Conservation (phyloP, 2,888 invertebrate species). For the Galeopsomyia nigrocyanea region DNA sequence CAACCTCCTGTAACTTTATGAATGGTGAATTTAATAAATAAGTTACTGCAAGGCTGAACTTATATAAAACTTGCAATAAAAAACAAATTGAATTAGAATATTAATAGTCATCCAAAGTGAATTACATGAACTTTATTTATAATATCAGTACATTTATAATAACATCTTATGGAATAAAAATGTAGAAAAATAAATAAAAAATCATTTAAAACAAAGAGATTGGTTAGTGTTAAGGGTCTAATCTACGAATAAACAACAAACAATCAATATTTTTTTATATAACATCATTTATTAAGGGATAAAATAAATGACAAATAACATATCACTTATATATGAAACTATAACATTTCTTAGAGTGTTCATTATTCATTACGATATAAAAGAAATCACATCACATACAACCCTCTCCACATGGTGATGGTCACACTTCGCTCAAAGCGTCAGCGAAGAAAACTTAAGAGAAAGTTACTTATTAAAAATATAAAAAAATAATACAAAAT, state of each 20-base stretch:
- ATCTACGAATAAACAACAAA: conserved; percentile 1
- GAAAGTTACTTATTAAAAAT: conserved; percentile 42
- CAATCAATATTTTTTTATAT: conserved; percentile 60
- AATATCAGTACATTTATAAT: neutral
- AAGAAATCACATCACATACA: conserved; percentile 69
- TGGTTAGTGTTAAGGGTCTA: neutral
- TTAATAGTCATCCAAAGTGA: too few relatives aligned
- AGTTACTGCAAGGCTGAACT: too few relatives aligned
- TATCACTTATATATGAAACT: conserved; percentile 69
- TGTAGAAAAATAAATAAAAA: conserved; percentile 8
- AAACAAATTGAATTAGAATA: too few relatives aligned
- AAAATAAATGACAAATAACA: conserved; percentile 70
- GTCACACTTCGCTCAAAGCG: conserved; percentile 49
- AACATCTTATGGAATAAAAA: neutral
- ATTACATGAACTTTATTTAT: neutral
- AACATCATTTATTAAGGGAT: conserved; percentile 69
- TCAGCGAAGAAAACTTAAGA: conserved; percentile 47
- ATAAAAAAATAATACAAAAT: conserved; percentile 47
- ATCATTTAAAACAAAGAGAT: neutral
- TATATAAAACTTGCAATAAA: too few relatives aligned
- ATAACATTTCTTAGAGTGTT: conserved; percentile 69
- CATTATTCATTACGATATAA: conserved; percentile 68
- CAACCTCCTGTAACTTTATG: too few relatives aligned
- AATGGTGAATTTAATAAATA: too few relatives aligned
- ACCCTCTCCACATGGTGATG: conserved; percentile 58